Evolutionary conservation across 2,888 invertebrate species (phyloP).

Genomic region (Nymphalis c-album): DNA sequence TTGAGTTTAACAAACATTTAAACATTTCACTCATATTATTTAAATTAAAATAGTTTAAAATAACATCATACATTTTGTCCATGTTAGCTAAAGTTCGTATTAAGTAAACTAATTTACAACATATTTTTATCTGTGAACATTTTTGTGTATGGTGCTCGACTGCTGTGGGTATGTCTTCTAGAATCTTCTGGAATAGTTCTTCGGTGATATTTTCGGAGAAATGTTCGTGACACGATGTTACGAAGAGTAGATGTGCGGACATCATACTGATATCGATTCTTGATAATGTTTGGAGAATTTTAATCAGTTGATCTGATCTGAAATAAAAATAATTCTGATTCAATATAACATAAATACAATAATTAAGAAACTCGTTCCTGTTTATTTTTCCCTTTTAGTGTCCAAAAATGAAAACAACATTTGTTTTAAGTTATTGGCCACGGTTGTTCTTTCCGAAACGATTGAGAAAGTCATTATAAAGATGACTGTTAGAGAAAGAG

Average conservation of each 20-base stretch:
- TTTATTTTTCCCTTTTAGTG: too few relatives aligned
- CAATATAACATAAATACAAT: not conserved
- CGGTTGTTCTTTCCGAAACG: too few relatives aligned
- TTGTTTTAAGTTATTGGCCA: too few relatives aligned
- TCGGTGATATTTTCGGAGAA: conserved; percentile 47
- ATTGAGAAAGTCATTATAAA: too few relatives aligned
- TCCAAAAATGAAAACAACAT: too few relatives aligned
- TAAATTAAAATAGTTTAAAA: conserved; percentile 46
- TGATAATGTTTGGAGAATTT: conserved; percentile 46
- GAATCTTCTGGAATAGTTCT: conserved; percentile 44
- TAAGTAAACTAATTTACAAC: conserved; percentile 50
- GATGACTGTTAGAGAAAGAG: too few relatives aligned
- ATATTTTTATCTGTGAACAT: conserved; percentile 31
- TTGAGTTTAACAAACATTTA: conserved; percentile 43
- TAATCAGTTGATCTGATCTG: conserved; percentile 55
- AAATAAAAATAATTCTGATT: conserved; percentile 31
- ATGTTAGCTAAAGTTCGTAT: conserved; percentile 62
- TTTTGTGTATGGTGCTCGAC: conserved; percentile 41
- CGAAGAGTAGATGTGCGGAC: conserved; percentile 54
- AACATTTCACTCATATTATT: conserved; percentile 44
- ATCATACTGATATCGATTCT: conserved; percentile 40
- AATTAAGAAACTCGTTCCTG: too few relatives aligned
- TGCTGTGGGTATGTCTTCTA: conserved; percentile 43
- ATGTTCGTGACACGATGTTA: conserved; percentile 59
- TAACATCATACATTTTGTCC: conserved; percentile 42